Conservation (phyloP, 2,113 vertebrate species). For the Tenebrosternarchus preto region DNA sequence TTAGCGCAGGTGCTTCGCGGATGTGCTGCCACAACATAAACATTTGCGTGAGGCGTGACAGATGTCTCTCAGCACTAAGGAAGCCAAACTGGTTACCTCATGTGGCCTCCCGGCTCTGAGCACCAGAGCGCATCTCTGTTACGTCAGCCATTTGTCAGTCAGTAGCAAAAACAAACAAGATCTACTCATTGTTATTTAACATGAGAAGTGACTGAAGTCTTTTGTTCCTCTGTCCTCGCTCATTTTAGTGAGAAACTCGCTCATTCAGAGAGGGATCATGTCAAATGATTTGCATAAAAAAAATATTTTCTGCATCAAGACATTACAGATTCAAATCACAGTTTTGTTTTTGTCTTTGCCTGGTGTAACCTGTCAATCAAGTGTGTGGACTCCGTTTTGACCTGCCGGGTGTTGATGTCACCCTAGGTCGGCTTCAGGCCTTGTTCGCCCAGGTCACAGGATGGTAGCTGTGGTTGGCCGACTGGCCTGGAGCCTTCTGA, state of each 20-base stretch:
- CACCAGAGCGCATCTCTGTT: not conserved
- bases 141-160: not conserved
- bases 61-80: conserved; percentile 26
- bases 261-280: no score
- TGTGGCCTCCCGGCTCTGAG: conserved; percentile 4
- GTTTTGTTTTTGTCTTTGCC: not conserved
- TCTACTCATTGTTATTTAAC: not conserved
- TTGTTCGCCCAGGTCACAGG: not conserved
- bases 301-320: no score
- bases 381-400: not conserved
- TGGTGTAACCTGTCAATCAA: not conserved
- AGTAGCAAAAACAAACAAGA: not conserved
- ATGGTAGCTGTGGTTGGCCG: not conserved
- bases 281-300: no score
- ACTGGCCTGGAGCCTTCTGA: not conserved
- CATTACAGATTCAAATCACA: no score
- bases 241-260: no score
- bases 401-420: not conserved
- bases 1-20: conserved; percentile 42
- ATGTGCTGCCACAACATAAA: conserved; percentile 48
- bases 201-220: not conserved
- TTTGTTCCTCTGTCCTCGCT: no score
- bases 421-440: not conserved
- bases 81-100: conserved; percentile 24
- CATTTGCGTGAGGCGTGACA: conserved; percentile 55